Base-by-base conservation (phyloP, 2,888 invertebrate genomes). In the Leptinotarsa rubiginosa region DNA sequence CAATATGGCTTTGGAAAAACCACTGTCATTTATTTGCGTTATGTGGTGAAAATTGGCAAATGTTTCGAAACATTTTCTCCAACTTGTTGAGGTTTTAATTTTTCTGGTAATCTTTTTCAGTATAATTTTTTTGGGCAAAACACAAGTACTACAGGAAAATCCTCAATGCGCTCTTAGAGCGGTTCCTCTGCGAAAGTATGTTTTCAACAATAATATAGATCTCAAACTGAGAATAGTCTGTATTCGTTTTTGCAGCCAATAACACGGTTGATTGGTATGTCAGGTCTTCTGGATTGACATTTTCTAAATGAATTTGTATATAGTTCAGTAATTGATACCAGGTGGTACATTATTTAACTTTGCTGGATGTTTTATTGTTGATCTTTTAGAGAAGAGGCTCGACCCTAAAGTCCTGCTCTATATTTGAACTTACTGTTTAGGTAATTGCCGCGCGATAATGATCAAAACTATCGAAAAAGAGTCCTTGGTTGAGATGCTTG, bases 231-330 rank as follows among this genome's bases (percentile, higher is more conserved):
- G 5, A 47, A 47, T 47, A 47, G 77, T 77, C 65, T 77, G 75
- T 13, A 70, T 65, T 16, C 77, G 20, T 31, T 77, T 73, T 16
- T 67, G 74, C 18, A 74, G 70, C 75, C 47, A 76, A 50, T 7
- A 76, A 56, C 2, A 50, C 56, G 12, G 75, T 72, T 15, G 68
- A 16, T 22, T 73, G 69, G 50, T 64, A 67, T 3, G 77, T 75
- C 16, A 72, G 16, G 10, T 59, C 15, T 62, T 75, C 70, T 54
- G 75, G 47, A 47, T 47, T 47, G n/a, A 41, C 47, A n/a, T 54
- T 20, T 47, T 69, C 16, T 47, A 56, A n/a, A 4, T 56, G 41
- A 5, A 41, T 15, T 3, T 12, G 47, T 47, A 47, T 47, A 47
- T 47, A 47, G 47, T 47, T 47, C 47, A 47, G 12, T 7, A n/a